These are phyloP conservation scores for Bombylius discolor DNA, from an alignment of 2,888 invertebrate species.

Conservation along the genomic window DNA sequence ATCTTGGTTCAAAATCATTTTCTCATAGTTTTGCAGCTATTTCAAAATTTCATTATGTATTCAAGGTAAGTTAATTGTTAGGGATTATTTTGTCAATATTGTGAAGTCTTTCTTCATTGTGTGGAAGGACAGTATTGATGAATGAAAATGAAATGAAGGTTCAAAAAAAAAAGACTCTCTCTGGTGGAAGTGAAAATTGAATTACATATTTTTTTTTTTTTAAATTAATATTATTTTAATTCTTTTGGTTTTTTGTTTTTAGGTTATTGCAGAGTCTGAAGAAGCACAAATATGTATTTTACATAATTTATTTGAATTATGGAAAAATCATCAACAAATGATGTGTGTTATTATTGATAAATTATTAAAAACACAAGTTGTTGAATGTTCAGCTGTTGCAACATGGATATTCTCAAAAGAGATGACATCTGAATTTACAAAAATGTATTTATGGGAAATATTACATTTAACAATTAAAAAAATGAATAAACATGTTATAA, in stretches of 20 bases:
- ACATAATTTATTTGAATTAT: conserved; percentile 85
- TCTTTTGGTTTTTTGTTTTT: conserved; percentile 16
- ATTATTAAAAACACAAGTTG: conserved; percentile 91
- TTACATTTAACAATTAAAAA: conserved; percentile 90
- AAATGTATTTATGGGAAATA: conserved; percentile 93
- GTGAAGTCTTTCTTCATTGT: too few relatives aligned
- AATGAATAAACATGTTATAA: conserved; percentile 90
- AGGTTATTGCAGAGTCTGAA: conserved; percentile 84
- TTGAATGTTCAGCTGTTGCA: conserved; percentile 93
- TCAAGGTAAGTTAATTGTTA: conserved; percentile 48
- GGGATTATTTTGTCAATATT: too few relatives aligned
- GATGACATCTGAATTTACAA: conserved; percentile 84
- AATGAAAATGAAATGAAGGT: too few relatives aligned
- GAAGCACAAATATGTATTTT: conserved; percentile 92
- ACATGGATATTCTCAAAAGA: conserved; percentile 96
- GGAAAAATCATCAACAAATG: conserved; percentile 95
- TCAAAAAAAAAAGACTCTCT: too few relatives aligned
- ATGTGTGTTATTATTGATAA: conserved; percentile 93
- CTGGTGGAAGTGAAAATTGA: too few relatives aligned
- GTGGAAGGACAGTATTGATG: too few relatives aligned
- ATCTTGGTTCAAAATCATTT: conserved; percentile 91
- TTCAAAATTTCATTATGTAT: conserved; percentile 86
- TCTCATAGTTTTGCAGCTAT: conserved; percentile 98
- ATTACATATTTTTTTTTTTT: too few relatives aligned
- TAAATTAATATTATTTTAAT: too few relatives aligned